Conservation (phyloP, 2,888 invertebrate genomes). For the Eubasilissa splendida region DNA sequence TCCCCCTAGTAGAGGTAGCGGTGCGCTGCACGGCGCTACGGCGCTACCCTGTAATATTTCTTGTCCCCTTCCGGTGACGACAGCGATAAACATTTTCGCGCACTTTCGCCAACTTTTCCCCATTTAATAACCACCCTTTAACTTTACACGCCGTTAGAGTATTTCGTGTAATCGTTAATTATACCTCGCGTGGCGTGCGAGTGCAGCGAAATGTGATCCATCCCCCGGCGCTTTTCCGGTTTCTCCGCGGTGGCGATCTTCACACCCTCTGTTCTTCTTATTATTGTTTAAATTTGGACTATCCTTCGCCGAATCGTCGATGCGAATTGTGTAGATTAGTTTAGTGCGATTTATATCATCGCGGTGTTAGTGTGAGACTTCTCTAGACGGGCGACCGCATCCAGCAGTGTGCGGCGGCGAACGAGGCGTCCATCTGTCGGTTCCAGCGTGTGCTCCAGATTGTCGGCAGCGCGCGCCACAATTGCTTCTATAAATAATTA, state of each 20-base stretch:
- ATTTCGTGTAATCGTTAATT: constrained; percentile 33
- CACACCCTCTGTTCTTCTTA: no score
- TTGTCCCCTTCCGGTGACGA: constrained; percentile 40
- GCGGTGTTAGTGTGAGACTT: no score
- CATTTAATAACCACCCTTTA: constrained; percentile 41
- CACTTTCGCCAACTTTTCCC: constrained; percentile 48
- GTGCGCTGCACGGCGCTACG: background rate
- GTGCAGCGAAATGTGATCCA: constrained; percentile 21
- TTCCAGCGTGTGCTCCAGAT: constrained; percentile 33
- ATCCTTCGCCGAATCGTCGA: background rate
- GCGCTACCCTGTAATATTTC: background rate
- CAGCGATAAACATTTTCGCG: constrained; percentile 48
- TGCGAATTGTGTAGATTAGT: background rate
- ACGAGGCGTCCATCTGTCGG: constrained; percentile 21
- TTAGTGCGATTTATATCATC: background rate
- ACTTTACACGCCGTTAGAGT: constrained; percentile 33
- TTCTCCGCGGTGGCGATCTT: no score
- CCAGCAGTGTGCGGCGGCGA: background rate
- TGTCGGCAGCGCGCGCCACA: constrained; percentile 32
- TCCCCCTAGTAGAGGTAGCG: background rate
- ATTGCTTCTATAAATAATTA: constrained; percentile 42
- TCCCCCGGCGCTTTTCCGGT: no score
- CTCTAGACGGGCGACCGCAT: no score
- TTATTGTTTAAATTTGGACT: background rate
- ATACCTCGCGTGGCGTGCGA: constrained; percentile 2